Base-by-base conservation (phyloP, 2,888 invertebrate genomes). In the Drosophila infuscata region DNA sequence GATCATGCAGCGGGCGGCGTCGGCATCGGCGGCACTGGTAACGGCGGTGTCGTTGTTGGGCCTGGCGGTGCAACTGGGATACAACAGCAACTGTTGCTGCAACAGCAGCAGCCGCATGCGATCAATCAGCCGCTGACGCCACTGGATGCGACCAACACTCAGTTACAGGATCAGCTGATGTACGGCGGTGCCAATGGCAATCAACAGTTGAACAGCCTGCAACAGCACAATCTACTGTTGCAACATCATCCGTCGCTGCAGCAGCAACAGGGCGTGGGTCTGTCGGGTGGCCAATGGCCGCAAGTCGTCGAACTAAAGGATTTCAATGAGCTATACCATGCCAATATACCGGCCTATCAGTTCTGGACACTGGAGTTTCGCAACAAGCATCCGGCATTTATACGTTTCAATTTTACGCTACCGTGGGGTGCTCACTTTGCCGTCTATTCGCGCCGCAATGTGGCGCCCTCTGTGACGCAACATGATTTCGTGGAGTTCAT, bases 401-500 rank as follows among this genome's bases (percentile, higher is more conserved):
- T 97, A 91, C 95, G 96, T 88, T 95, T 97, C 94, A 98, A 98
- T 94, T 96, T 98, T 92, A 97, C 97, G 70, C 94, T 98, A 88
- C 97, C 98, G 52, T 97, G 97, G 97, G 97, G 97, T 86, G 97
- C 97, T 60, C 98, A 97, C 94, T 97, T 99, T 91, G 99, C 99
- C 58, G 96, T 99, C 74, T 98, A 99, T 93, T 98, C 98, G 36
- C 95, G 99, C 82, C 95, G 98, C 87, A 99, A 98, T 94, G 97
- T 98, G 63, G 97, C 98, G 41, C 99, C 99, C 17, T 98, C 99
- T 92, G 97, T 99, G 90, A 98, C 99, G 76, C 98, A 98, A 94
- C 98, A 99, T 93, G 99, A 99, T 93, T 98, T 99, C 93, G 97
- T 97, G 82, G 98, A 99, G 94, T 97, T 98, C 92, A 96, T 99